Evolutionary conservation across 2,113 vertebrate species (phyloP).

Genomic region (Entelurus aequoreus): DNA sequence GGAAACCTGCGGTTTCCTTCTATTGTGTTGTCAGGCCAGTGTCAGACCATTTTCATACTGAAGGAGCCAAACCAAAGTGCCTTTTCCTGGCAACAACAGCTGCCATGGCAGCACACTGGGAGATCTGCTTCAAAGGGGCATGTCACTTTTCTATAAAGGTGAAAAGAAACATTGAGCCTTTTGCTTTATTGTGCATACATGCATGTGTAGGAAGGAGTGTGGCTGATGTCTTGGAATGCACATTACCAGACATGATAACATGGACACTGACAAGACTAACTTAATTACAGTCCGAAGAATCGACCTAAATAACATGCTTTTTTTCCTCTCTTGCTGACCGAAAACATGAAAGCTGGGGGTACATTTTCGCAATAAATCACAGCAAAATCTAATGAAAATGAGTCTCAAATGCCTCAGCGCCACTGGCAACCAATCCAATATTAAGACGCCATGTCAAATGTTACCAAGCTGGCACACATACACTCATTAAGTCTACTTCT

Average conservation of each 20-base stretch:
- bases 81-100: conserved; percentile 48
- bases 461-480: conserved; percentile 26
- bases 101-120: conserved; percentile 46
- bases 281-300: not conserved
- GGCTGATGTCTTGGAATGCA: not conserved
- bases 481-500: conserved; percentile 36
- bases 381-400: conserved; percentile 11
- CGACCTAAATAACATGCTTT: not conserved
- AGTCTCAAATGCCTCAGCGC: conserved; percentile 21
- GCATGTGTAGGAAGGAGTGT: not conserved
- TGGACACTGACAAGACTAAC: not conserved
- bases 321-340: not conserved
- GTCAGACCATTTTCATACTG: conserved; percentile 44
- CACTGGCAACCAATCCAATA: conserved; percentile 14
- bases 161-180: conserved; percentile 26
- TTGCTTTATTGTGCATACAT: not conserved
- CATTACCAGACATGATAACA: not conserved
- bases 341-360: not conserved
- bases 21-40: conserved; percentile 35
- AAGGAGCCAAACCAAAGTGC: conserved; percentile 42
- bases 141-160: conserved; percentile 21
- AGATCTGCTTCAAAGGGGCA: conserved; percentile 42
- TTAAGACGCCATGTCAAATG: conserved; percentile 9
- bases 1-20: conserved; percentile 43
- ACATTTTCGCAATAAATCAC: not conserved